Conservation (phyloP, 1,140 invertebrate species). For the Dufourea novaeangliae region DNA sequence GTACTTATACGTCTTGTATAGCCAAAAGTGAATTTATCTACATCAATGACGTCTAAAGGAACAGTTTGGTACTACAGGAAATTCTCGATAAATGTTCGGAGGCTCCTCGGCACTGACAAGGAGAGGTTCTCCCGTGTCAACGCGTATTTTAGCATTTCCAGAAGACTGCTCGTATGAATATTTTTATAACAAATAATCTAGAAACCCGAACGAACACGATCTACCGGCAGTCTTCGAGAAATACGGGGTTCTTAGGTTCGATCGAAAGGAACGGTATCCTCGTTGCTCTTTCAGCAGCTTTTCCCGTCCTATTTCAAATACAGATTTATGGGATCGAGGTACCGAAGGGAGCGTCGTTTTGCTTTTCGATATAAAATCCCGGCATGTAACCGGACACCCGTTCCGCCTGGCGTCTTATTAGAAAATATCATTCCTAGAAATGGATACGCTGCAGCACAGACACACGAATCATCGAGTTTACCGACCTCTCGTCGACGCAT, state of each 20-base stretch:
- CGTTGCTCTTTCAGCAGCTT: not conserved
- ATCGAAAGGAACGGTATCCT: not conserved
- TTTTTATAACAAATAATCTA: too few species aligned
- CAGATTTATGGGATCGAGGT: not conserved
- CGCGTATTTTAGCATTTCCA: too few species aligned
- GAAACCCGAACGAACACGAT: too few species aligned
- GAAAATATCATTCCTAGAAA: conserved; percentile 59
- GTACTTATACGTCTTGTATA: too few species aligned
- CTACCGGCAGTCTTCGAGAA: too few species aligned
- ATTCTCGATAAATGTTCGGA: too few species aligned
- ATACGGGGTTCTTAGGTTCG: not conserved
- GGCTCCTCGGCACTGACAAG: too few species aligned
- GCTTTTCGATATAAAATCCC: conserved; percentile 41
- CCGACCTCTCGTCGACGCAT: conserved; percentile 34
- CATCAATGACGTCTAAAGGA: too few species aligned
- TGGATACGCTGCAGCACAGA: conserved; percentile 9
- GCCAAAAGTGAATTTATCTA: too few species aligned
- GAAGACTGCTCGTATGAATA: too few species aligned
- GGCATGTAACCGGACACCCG: conserved; percentile 36
- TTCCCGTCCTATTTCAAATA: conserved; percentile 1
- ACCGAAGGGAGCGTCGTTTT: not conserved
- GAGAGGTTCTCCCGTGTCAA: too few species aligned
- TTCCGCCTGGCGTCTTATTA: conserved; percentile 44
- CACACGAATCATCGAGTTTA: conserved; percentile 49
- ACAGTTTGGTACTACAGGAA: too few species aligned